These are phyloP conservation scores for Dolichopus griseipennis DNA, from an alignment of 2,888 invertebrate genomes.

Conservation along the genomic window DNA sequence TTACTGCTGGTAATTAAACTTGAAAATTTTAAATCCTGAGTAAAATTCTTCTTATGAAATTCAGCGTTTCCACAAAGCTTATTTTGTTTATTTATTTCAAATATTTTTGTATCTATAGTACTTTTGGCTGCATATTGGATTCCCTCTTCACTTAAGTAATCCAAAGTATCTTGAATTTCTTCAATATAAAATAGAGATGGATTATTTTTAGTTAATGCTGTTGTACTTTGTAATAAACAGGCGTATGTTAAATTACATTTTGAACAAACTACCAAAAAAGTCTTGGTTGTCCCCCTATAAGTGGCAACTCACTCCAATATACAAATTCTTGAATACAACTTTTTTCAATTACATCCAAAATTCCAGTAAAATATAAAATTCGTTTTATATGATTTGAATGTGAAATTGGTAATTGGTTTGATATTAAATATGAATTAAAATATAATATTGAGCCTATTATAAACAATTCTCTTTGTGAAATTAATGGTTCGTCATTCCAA, in stretches of 20 bases:
- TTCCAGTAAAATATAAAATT: constrained; percentile 64
- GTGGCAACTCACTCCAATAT: constrained; percentile 62
- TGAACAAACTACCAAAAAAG: constrained; percentile 67
- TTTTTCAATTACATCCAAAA: constrained; percentile 57
- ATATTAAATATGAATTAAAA: constrained; percentile 50
- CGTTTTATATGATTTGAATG: constrained; percentile 68
- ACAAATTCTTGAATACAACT: constrained; percentile 63
- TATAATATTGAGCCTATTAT: constrained; percentile 48
- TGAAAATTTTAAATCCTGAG: constrained; percentile 42
- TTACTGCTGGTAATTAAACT: constrained; percentile 36
- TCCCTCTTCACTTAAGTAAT: constrained; percentile 66
- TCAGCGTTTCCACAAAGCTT: not conserved
- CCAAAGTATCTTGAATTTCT: constrained; percentile 79
- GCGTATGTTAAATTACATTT: constrained; percentile 60
- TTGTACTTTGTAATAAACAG: constrained; percentile 50
- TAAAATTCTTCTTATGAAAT: constrained; percentile 35
- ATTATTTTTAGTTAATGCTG: constrained; percentile 10
- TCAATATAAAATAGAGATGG: constrained; percentile 81
- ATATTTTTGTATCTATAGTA: constrained; percentile 30
- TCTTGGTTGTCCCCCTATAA: constrained; percentile 37
- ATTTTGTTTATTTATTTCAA: constrained; percentile 38
- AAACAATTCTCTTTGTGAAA: constrained; percentile 44
- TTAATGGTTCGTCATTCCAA: constrained; percentile 61
- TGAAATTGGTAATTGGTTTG: constrained; percentile 65
- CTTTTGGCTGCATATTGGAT: constrained; percentile 57